Evolutionary conservation across 1,140 invertebrate species (phyloP), one percentile per base, ranked within the genome.

Genomic region (Notospermus geniculatus): DNA sequence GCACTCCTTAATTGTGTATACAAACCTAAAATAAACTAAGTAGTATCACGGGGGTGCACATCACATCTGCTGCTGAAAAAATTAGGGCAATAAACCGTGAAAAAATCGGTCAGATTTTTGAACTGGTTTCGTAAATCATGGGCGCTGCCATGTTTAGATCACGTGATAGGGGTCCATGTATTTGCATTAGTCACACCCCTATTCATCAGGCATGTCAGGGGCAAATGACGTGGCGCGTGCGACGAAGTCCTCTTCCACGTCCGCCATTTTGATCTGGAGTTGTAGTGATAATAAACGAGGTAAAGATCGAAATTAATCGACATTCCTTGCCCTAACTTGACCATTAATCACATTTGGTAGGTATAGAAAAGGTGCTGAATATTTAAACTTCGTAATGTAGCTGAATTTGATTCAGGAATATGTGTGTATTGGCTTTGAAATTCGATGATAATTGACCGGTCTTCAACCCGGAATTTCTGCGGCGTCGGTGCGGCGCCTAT

Each of bases 171-270:
- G 46, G n/a, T 50, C 4, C 25, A 5, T 5, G n/a, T 5, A 23
- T 7, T 50, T 50, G 46, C 25, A 50, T 50, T 50, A n/a, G 4
- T 27, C 19, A 50, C 25, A 50, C 25, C 46, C 46, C 46, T 50
- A 27, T 23, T 50, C n/a, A n/a, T n/a, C n/a, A n/a, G n/a, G n/a
- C n/a, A n/a, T n/a, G 46, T n/a, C 46, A 4, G 25, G 25, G n/a
- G n/a, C 32, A 50, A 50, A 50, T 50, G 46, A 50, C 46, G 46
- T 50, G 46, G 46, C 46, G 19, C 19, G 46, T 50, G 46, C 25
- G 46, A 50, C 46, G 46, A 36, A 36, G 32, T 36, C 25, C 46
- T 23, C 46, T 50, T 50, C 46, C 25, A 50, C 25, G 46, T 50
- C 46, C 19, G 46, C 46, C 46, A 50, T 50, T 50, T 50, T 50